Percentiles rank a stretch among this genome's conserved stretches.
Evolutionary conservation across 2,797 vertebrate species (phyloP).

Genomic region (Urophycis tenuis): DNA sequence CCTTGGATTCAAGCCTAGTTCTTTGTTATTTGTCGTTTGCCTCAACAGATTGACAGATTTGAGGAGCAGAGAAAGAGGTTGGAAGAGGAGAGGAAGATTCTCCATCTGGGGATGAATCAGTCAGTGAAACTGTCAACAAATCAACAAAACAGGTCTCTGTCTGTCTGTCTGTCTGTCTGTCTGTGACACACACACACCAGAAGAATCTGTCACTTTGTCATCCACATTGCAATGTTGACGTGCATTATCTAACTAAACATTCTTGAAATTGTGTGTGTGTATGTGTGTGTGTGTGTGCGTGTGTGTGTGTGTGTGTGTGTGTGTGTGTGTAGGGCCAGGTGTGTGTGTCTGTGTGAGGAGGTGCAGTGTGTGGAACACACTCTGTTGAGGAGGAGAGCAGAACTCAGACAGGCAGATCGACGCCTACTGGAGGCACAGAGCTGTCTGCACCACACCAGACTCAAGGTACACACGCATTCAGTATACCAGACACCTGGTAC

Average conservation of each 20-base stretch:
- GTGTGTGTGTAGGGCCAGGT: neutral
- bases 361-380: conserved; percentile 81
- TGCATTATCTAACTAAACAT: neutral
- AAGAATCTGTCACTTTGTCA: neutral
- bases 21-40: conserved; percentile 5
- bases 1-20: neutral
- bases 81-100: conserved; percentile 34
- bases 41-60: neutral
- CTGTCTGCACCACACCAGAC: conserved; percentile 64
- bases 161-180: too few relatives aligned
- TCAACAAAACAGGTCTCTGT: conserved; percentile 31
- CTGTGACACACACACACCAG: conserved; percentile 12
- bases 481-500: conserved; percentile 1
- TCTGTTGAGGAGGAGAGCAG: conserved; percentile 74
- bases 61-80: conserved; percentile 10
- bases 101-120: conserved; percentile 19
- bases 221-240: conserved; percentile 1
- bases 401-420: conserved; percentile 81
- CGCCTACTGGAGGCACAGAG: conserved; percentile 76
- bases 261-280: neutral
- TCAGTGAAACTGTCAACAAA: conserved; percentile 23
- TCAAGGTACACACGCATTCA: conserved; percentile 63
- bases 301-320: conserved; percentile 17
- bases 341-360: conserved; percentile 62
- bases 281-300: conserved; percentile 36